phyloP scores from a whole-genome alignment of 2,888 invertebrate genomes.

The Molorchus minor region DNA sequence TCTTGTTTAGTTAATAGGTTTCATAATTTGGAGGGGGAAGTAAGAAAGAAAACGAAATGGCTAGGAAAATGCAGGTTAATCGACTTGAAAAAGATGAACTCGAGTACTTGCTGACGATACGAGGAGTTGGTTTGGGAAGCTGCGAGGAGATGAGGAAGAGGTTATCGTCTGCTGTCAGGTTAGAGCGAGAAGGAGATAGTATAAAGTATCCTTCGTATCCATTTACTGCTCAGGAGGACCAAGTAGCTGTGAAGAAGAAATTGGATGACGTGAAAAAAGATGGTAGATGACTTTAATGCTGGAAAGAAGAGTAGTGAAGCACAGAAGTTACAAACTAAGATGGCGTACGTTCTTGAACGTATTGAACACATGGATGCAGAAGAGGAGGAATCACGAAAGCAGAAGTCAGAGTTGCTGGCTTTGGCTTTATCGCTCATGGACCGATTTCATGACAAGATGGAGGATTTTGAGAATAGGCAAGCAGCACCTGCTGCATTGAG shows the following conservation, averaged over 20 bases:
- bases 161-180: too few relatives aligned
- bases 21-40: too few relatives aligned
- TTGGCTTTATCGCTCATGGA: neutral
- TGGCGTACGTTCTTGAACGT: neutral
- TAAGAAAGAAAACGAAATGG: too few relatives aligned
- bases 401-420: too few relatives aligned
- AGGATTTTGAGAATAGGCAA: too few relatives aligned
- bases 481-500: neutral
- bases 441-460: too few relatives aligned
- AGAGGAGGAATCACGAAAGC: neutral
- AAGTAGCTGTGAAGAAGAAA: neutral
- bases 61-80: too few relatives aligned
- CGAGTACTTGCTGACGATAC: too few relatives aligned
- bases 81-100: too few relatives aligned
- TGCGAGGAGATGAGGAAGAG: too few relatives aligned
- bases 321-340: slow-evolving; percentile 3
- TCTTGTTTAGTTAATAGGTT: too few relatives aligned
- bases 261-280: slow-evolving; percentile 11
- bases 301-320: slow-evolving; percentile 11
- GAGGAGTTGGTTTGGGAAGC: too few relatives aligned
- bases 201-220: slow-evolving; percentile 22
- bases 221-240: slow-evolving; percentile 19
- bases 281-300: neutral
- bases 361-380: neutral
- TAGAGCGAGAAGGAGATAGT: slow-evolving; percentile 23